Conservation (phyloP, 2,113 vertebrate species). For the cattle (Bos taurus) region ARS-UCD2.0 NC_037357.1:86094001-86094500, state of each 20-base stretch:
- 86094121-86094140: conserved; percentile 81
- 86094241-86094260: neutral
- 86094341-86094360: conserved; percentile 86
- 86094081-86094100: conserved; percentile 84
- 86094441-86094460: neutral
- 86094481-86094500: neutral
- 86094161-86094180: neutral
- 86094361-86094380: conserved; percentile 87
- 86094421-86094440: neutral
- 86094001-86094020: neutral
- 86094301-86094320: conserved; percentile 82
- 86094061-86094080: conserved; percentile 76
- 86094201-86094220: neutral
- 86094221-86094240: neutral
- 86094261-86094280: neutral
- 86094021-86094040: neutral
- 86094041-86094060: conserved; percentile 80
- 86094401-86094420: conserved; percentile 29
- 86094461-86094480: neutral
- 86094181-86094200: neutral
- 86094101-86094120: conserved; percentile 81
- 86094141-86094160: conserved; percentile 80
- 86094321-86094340: conserved; percentile 80
- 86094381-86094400: conserved; percentile 90
- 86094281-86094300: conserved; percentile 40